A percentile compares a stretch with the other conserved stretches of the same genome.
Evolutionary conservation across 2,797 vertebrate genomes (phyloP).

Genomic region (Sardinella longiceps): DNA sequence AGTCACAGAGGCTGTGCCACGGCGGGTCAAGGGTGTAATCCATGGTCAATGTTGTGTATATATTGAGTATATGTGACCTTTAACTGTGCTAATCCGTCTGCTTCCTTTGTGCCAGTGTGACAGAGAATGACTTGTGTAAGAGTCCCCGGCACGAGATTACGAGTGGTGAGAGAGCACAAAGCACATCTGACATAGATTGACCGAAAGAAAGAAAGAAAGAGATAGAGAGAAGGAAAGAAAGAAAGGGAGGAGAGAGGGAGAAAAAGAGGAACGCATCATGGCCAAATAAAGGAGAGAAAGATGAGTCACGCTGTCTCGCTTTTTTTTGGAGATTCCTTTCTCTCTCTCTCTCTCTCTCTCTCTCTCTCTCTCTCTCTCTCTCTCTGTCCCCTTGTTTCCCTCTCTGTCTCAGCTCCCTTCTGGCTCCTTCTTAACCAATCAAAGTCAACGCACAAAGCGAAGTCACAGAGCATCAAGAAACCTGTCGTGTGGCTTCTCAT

Average conservation of each 20-base stretch:
- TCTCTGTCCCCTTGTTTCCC: not conserved
- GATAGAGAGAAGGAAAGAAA: too few species aligned
- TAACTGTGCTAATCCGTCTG: not conserved
- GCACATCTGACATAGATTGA: not conserved
- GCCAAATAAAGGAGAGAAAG: not conserved
- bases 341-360: constrained; percentile 20
- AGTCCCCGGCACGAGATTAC: not conserved
- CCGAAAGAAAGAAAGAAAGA: not conserved
- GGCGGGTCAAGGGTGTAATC: not conserved
- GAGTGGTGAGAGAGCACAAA: not conserved
- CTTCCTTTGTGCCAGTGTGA: not conserved
- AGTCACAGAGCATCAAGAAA: constrained; percentile 15
- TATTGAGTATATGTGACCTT: not conserved
- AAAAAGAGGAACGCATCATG: not conserved
- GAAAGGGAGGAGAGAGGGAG: not conserved
- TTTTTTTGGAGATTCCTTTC: not conserved
- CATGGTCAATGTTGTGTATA: not conserved
- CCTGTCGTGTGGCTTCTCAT: constrained; percentile 14
- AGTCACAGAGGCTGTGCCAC: not conserved
- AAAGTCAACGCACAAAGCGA: constrained; percentile 15
- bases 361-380: constrained; percentile 7
- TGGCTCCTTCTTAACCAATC: not conserved
- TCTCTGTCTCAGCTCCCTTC: not conserved
- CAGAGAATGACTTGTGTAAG: not conserved
- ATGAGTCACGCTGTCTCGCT: not conserved